Evolutionary conservation across 2,888 invertebrate species (phyloP), one percentile per base, ranked within the genome.

Genomic region (Operophtera brumata): DNA sequence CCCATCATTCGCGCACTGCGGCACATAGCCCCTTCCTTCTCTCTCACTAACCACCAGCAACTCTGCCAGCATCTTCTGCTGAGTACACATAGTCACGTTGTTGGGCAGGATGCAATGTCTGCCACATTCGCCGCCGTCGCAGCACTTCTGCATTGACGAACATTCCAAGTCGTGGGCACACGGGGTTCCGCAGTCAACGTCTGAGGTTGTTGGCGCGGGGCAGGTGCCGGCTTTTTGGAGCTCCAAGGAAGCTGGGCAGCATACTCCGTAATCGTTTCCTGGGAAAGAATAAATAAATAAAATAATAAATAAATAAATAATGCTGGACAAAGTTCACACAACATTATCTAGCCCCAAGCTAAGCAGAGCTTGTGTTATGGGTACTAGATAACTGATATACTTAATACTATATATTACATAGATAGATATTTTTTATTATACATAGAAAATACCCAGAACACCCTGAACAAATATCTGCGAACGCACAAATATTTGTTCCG

Each of bases 261-360:
- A 96, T 10, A 96, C 96, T 0, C 96, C 96, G 71, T 96, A 96
- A 73, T 96, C 96, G 72, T 96, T 95, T 62, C 94, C 94, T 90
- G 78, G 5, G 52, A 50, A 50, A 45, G 5, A 14, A 25, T 13
- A n/a, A n/a, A n/a, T n/a, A n/a, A n/a, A n/a, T n/a, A n/a, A n/a
- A n/a, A n/a, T n/a, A n/a, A n/a, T n/a, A n/a, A n/a, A n/a, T n/a
- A n/a, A 10, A 26, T 28, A 4, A 7, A 13, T 6, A 11, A 10
- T 34, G 34, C 20, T n/a, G n/a, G n/a, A n/a, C n/a, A n/a, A n/a
- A n/a, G n/a, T n/a, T n/a, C n/a, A n/a, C n/a, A n/a, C n/a, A n/a
- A n/a, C n/a, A n/a, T n/a, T n/a, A n/a, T n/a, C n/a, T n/a, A n/a
- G n/a, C n/a, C n/a, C n/a, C n/a, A n/a, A n/a, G n/a, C n/a, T n/a